Evolutionary conservation across 1,140 invertebrate genomes (phyloP).

Genomic region (Eriocheir sinensis): DNA sequence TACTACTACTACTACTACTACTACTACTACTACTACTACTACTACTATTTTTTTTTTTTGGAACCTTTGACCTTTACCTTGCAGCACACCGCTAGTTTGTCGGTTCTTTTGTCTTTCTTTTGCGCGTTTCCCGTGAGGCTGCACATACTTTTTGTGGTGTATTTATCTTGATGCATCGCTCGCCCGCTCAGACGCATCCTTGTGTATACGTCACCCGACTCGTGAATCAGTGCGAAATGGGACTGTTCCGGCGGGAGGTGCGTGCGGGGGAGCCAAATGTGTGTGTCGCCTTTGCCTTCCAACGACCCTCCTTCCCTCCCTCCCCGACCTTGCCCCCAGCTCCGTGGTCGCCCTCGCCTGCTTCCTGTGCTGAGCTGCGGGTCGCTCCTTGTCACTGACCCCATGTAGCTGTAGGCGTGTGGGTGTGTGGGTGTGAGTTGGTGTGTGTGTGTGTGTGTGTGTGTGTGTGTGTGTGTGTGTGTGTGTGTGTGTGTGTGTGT

Average conservation of each 20-base stretch:
- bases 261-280: background rate
- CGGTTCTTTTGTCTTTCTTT: background rate
- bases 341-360: background rate
- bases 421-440: no score
- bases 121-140: no score
- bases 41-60: background rate
- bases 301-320: background rate
- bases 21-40: no score
- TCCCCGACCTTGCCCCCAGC: background rate
- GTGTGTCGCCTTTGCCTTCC: background rate
- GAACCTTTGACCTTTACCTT: background rate
- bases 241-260: background rate
- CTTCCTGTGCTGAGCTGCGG: background rate
- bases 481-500: no score
- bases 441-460: no score
- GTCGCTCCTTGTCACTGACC: background rate
- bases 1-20: background rate
- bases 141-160: background rate
- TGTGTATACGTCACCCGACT: background rate
- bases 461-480: no score
- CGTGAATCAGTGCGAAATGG: background rate
- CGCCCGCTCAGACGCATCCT: no score
- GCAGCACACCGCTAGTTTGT: background rate
- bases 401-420: background rate
- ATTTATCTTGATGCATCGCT: background rate